These are phyloP conservation scores for Platichthys stellatus DNA, from an alignment of 2,113 vertebrate species.

Conservation along the genomic window DNA sequence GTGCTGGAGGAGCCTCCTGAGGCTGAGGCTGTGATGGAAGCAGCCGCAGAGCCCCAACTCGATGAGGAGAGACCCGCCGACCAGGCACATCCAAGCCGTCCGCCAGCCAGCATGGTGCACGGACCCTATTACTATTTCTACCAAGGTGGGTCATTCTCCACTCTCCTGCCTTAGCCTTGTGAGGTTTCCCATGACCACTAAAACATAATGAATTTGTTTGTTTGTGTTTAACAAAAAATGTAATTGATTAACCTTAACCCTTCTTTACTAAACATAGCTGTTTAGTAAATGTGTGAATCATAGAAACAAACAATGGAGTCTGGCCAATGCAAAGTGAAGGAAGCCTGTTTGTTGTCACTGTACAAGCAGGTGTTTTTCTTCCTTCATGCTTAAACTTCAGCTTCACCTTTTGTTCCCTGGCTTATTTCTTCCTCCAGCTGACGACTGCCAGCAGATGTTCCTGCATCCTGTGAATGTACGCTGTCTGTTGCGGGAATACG, in stretches of 20 bases:
- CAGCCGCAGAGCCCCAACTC: conserved; percentile 55
- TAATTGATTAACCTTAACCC: too few species aligned
- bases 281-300: neutral
- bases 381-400: neutral
- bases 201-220: neutral
- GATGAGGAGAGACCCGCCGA: conserved; percentile 60
- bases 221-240: neutral
- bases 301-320: neutral
- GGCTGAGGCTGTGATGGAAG: conserved; percentile 48
- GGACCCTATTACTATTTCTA: conserved; percentile 97
- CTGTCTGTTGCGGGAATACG: conserved; percentile 92
- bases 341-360: neutral
- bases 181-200: too few species aligned
- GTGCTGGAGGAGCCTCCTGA: conserved; percentile 68
- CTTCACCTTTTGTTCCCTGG: neutral
- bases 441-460: conserved; percentile 98
- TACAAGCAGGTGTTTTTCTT: neutral
- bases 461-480: conserved; percentile 96
- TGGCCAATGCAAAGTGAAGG: neutral
- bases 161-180: neutral
- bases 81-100: conserved; percentile 65
- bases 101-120: conserved; percentile 72
- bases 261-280: neutral
- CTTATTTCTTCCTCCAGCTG: conserved; percentile 79
- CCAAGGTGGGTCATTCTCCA: conserved; percentile 85